Conservation (phyloP, 2,113 vertebrate species). For the Alouatta palliata region DNA sequence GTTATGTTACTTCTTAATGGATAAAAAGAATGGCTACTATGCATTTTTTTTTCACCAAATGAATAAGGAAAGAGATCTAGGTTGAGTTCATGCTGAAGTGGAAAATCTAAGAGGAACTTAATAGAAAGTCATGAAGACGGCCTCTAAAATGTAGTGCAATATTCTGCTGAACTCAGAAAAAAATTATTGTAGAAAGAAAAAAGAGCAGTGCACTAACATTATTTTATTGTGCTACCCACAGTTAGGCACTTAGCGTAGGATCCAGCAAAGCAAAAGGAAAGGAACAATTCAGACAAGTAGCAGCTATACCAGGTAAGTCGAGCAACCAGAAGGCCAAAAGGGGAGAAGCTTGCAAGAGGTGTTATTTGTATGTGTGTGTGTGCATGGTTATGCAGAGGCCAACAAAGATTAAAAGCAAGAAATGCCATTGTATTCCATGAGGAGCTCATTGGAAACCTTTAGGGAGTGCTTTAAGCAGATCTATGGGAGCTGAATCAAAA, state of each 20-base stretch:
- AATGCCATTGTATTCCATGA: not conserved
- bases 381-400: not conserved
- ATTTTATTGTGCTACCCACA: not conserved
- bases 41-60: not conserved
- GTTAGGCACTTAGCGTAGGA: not conserved
- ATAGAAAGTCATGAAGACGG: not conserved
- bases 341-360: not conserved
- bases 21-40: not conserved
- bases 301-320: not conserved
- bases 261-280: constrained; percentile 11
- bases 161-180: not conserved
- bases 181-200: not conserved
- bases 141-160: not conserved
- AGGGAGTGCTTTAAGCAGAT: not conserved
- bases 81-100: not conserved
- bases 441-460: not conserved
- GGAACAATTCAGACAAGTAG: not conserved
- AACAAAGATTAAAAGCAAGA: not conserved
- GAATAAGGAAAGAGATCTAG: not conserved
- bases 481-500: not conserved
- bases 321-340: not conserved
- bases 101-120: not conserved
- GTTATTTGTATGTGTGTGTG: not conserved
- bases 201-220: not conserved
- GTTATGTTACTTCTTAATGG: not conserved